Conservation (phyloP, 2,113 vertebrate species). For the Falcunculus frontatus region DNA sequence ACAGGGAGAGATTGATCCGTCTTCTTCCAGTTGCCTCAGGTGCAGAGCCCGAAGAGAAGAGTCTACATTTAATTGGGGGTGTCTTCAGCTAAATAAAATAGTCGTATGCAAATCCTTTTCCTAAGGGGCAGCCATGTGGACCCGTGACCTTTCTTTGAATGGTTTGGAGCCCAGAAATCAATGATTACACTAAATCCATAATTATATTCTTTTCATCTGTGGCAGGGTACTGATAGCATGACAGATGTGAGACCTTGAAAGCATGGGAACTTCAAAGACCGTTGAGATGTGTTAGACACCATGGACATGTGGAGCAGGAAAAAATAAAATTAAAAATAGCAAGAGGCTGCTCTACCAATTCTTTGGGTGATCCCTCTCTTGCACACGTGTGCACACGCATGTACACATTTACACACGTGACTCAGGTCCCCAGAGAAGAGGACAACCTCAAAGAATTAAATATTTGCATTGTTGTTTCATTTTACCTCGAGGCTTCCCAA, state of each 20-base stretch:
- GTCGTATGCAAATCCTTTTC: constrained; percentile 52
- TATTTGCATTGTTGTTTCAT: not conserved
- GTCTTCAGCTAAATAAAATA: constrained; percentile 23
- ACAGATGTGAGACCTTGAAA: constrained; percentile 59
- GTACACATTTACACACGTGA: fast-evolving
- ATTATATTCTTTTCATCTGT: constrained; percentile 63
- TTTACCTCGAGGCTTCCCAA: not conserved
- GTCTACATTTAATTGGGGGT: constrained; percentile 14
- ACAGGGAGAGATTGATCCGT: not conserved
- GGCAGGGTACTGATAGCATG: not conserved
- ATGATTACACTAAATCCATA: constrained; percentile 65
- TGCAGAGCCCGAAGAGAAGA: not conserved
- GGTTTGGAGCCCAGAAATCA: constrained; percentile 60
- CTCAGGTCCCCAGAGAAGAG: not conserved
- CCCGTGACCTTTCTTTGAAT: constrained; percentile 58
- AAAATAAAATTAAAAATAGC: not conserved
- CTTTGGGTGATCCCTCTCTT: not conserved
- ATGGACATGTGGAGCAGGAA: constrained; percentile 7
- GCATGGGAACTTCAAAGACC: constrained; percentile 50
- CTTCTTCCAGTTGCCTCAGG: constrained; percentile 7
- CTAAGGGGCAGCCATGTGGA: constrained; percentile 34
- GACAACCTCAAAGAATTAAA: not conserved
- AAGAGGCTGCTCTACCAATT: not conserved
- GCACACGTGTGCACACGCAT: not conserved
- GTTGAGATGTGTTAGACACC: constrained; percentile 6